Evolutionary conservation across 2,888 invertebrate species (phyloP).

Genomic region (Crocallis elinguaria): DNA sequence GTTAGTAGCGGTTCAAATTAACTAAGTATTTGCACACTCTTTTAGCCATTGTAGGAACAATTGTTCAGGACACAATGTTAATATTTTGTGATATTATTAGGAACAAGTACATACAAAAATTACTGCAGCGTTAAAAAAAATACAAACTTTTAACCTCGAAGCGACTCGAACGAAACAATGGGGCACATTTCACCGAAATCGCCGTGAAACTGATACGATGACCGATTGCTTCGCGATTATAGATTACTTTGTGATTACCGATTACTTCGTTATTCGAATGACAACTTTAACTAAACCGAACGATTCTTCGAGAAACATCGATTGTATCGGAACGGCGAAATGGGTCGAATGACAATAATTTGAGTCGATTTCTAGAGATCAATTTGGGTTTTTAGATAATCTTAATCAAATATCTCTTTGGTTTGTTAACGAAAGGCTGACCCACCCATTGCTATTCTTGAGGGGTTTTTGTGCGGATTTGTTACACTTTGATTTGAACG

Average conservation of each 20-base stretch:
- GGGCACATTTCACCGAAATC: constrained; percentile 49
- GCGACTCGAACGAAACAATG: constrained; percentile 31
- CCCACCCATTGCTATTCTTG: constrained; percentile 29
- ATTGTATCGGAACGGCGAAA: constrained; percentile 38
- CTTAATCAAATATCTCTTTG: constrained; percentile 41
- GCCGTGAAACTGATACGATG: constrained; percentile 68
- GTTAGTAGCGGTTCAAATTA: too few species aligned
- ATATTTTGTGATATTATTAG: too few species aligned
- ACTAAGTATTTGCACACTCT: too few species aligned
- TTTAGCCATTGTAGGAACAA: too few species aligned
- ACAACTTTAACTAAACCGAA: constrained; percentile 65
- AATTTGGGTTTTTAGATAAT: constrained; percentile 42
- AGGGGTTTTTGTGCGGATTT: background rate
- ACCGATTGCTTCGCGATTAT: too few species aligned
- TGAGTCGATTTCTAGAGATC: constrained; percentile 40
- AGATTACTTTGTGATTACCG: constrained; percentile 50
- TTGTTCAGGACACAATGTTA: too few species aligned
- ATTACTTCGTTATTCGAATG: constrained; percentile 54
- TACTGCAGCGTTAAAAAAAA: too few species aligned
- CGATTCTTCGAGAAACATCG: constrained; percentile 24
- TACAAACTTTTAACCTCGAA: constrained; percentile 5
- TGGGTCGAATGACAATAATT: constrained; percentile 34
- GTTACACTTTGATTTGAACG: background rate
- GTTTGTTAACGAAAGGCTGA: constrained; percentile 35
- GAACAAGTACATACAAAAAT: too few species aligned